Base-by-base conservation (phyloP, 2,113 vertebrate species). In the Hippocampus mohnikei region DNA sequence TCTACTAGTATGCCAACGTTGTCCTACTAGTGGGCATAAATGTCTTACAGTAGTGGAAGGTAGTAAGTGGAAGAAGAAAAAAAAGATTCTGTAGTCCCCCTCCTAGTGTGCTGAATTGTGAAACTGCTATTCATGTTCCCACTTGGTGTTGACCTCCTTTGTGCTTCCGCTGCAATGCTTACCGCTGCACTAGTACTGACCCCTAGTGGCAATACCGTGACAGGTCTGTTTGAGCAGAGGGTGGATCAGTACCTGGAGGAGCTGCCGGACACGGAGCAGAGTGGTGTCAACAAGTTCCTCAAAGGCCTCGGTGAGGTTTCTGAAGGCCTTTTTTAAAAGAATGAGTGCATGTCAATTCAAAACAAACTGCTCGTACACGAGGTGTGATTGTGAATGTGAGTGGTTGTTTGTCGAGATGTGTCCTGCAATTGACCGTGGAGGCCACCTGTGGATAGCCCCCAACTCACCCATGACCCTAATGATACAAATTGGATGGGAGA, bases 201-300 rank as follows among this genome's bases (percentile, higher is more conserved):
- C 83, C 82, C 90, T 90, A 76, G 87, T 89, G 88, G 85, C 46
- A 68, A 21, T 18, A 10, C 7, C 16, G 27, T 60, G 52, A 27
- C 84, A 99, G 97, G 97, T 52, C 94, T 98, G 67, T 99, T 99
- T 88, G 97, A 99, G 87, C 95, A 95, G 89, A 92, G 97, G 75
- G 97, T 95, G 15, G 96, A 98, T 8, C 97, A 98, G 89, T 99
- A 98, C 73, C 88, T 99, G 83, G 97, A 98, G 68, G 97, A 98
- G 90, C 92, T 98, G 62, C 97, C 96, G 21, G 96, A 98, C 87
- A 98, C 95, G 0, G 97, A 98, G 82, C 97, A 99, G 82, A 98
- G 97, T 11, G 97, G 96, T 72, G 95, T 99, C 58, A 99, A 99
- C 92, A 98, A 98, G 81, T 99, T 99, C 78, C 93, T 97, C 33